phyloP scores from a whole-genome alignment of 2,888 invertebrate species.

The Ctena decussata region DNA sequence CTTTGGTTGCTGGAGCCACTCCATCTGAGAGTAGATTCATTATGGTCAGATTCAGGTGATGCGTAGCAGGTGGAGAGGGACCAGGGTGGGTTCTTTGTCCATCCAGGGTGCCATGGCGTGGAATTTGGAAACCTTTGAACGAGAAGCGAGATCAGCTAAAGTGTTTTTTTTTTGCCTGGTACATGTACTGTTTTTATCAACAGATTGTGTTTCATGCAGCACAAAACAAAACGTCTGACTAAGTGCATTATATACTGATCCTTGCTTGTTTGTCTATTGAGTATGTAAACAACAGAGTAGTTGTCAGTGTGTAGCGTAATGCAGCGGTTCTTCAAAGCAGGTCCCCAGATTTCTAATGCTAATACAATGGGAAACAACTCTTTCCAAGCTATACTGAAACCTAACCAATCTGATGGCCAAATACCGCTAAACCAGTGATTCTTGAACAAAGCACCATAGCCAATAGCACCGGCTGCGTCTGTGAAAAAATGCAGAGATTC shows the following conservation, averaged over 20 bases:
- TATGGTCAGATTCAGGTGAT: not conserved
- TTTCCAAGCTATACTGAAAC: constrained; percentile 23
- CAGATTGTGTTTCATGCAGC: constrained; percentile 44
- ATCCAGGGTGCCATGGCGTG: constrained; percentile 22
- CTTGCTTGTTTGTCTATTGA: constrained; percentile 49
- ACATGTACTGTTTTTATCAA: constrained; percentile 45
- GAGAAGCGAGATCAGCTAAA: constrained; percentile 52
- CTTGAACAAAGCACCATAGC: constrained; percentile 37
- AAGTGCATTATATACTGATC: constrained; percentile 29
- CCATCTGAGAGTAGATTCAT: not conserved
- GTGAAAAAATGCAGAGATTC: constrained; percentile 30
- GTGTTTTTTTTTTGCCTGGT: constrained; percentile 20
- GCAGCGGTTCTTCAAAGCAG: constrained; percentile 22
- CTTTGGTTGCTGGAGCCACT: constrained; percentile 17
- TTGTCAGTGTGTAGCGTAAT: constrained; percentile 57
- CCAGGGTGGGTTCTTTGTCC: not conserved
- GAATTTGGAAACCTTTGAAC: constrained; percentile 52
- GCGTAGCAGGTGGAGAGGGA: not conserved
- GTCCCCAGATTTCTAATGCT: constrained; percentile 51
- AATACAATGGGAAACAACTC: constrained; percentile 42
- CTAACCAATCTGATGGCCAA: not conserved
- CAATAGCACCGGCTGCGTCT: constrained; percentile 32
- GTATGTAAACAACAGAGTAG: constrained; percentile 50
- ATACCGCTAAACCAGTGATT: constrained; percentile 26
- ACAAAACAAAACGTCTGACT: constrained; percentile 39